These are phyloP conservation scores for Copidosoma floridanum DNA, from an alignment of 1,140 invertebrate species.

Conservation along the genomic window DNA sequence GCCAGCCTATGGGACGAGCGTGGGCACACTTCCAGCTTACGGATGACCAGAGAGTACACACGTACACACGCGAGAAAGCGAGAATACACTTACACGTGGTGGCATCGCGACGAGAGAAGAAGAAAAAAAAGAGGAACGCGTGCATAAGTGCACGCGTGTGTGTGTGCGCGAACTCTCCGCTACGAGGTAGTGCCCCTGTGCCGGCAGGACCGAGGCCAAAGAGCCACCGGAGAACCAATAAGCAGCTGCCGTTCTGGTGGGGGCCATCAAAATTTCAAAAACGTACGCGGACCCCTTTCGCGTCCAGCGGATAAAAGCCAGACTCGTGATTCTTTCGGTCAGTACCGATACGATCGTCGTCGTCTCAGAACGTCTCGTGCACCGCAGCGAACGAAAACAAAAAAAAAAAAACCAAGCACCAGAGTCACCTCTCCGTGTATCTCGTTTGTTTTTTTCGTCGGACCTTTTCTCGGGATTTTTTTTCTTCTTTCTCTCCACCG, in stretches of 20 bases:
- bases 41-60: conserved; percentile 7
- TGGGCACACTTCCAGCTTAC: conserved; percentile 19
- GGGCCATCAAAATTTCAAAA: conserved; percentile 66
- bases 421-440: too few species aligned
- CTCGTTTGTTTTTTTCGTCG: too few species aligned
- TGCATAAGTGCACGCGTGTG: conserved; percentile 14
- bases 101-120: too few species aligned
- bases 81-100: too few species aligned
- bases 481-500: too few species aligned
- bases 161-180: conserved; percentile 3
- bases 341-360: conserved; percentile 56
- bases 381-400: too few species aligned
- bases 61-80: neutral
- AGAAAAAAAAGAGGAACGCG: neutral
- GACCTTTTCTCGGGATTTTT: too few species aligned
- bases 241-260: conserved; percentile 60
- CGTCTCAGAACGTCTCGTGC: conserved; percentile 26
- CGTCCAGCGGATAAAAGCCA: conserved; percentile 57
- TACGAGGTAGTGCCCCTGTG: too few species aligned
- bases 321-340: conserved; percentile 57
- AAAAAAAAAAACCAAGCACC: too few species aligned
- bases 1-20: conserved; percentile 2
- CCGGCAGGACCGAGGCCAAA: too few species aligned
- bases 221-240: conserved; percentile 40
- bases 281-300: conserved; percentile 58